Evolutionary conservation across 2,113 vertebrate genomes (phyloP).

Genomic region (Indicator maculatus): DNA sequence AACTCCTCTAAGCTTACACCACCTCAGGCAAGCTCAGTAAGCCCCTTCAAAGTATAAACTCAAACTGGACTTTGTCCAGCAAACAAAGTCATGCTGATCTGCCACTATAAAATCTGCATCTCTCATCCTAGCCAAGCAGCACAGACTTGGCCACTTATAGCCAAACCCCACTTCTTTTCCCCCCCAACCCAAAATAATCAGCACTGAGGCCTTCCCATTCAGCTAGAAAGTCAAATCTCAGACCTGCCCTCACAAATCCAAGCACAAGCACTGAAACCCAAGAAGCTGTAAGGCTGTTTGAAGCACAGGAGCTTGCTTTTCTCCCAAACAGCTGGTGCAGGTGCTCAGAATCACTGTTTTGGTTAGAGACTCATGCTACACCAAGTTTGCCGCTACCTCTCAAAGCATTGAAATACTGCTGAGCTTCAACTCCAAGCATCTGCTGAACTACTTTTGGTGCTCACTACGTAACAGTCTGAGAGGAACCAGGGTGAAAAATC

Average conservation of each 20-base stretch:
- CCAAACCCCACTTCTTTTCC: not conserved
- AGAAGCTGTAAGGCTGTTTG: not conserved
- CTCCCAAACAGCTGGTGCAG: not conserved
- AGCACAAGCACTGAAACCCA: not conserved
- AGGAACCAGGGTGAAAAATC: not conserved
- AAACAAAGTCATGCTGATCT: not conserved
- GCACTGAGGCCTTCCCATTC: not conserved
- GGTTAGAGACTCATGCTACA: not conserved
- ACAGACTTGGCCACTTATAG: not conserved
- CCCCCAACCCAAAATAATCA: not conserved
- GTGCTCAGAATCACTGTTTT: not conserved
- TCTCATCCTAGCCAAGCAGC: not conserved
- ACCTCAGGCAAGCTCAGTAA: not conserved
- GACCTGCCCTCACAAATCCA: not conserved
- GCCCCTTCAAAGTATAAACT: not conserved
- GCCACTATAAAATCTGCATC: not conserved
- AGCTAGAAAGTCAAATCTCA: not conserved
- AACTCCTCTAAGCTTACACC: not conserved
- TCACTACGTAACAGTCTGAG: not conserved
- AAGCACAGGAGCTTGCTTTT: no score
- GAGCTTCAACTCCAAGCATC: not conserved
- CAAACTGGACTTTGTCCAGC: not conserved
- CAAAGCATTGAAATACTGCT: not conserved
- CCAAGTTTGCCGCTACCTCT: not conserved
- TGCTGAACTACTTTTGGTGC: not conserved